Percentiles rank a stretch among this genome's conserved stretches.
Conservation (phyloP, 2,113 vertebrate species). For the Oplegnathus fasciatus region DNA sequence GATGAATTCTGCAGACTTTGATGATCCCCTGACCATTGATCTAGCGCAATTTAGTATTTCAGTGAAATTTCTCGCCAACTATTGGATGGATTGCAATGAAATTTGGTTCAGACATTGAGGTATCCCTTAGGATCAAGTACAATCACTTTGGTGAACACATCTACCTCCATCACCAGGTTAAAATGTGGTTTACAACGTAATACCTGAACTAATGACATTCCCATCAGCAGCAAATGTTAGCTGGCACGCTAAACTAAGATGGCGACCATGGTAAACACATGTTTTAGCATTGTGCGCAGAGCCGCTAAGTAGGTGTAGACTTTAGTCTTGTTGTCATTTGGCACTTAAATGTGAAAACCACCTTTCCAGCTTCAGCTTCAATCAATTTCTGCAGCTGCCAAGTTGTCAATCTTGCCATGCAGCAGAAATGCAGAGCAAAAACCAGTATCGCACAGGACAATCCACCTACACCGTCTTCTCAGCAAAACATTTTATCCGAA, state of each 20-base stretch:
- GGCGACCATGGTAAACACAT: background rate
- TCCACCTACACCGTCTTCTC: constrained; percentile 21
- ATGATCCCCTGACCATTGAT: background rate
- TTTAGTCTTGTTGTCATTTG: background rate
- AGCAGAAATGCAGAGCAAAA: constrained; percentile 31
- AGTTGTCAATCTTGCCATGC: constrained; percentile 29
- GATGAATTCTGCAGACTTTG: background rate
- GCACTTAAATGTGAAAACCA: constrained; percentile 48
- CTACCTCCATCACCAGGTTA: too few relatives aligned
- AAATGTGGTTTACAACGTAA: too few relatives aligned
- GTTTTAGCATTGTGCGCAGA: background rate
- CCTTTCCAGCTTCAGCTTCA: constrained; percentile 28
- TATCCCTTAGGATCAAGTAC: background rate
- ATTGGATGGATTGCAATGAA: too few relatives aligned
- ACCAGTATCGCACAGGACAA: background rate
- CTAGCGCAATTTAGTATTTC: too few relatives aligned
- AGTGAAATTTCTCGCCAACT: too few relatives aligned
- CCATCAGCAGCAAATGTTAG: background rate
- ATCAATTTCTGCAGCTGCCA: constrained; percentile 25
- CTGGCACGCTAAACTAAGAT: background rate
- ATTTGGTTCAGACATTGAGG: background rate
- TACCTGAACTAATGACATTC: background rate
- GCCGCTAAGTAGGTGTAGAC: background rate
- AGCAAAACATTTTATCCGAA: constrained; percentile 3
- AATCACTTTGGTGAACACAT: background rate